Evolutionary conservation across 2,888 invertebrate genomes (phyloP), one percentile per base, ranked within the genome.

Genomic region (Melipona beecheii): DNA sequence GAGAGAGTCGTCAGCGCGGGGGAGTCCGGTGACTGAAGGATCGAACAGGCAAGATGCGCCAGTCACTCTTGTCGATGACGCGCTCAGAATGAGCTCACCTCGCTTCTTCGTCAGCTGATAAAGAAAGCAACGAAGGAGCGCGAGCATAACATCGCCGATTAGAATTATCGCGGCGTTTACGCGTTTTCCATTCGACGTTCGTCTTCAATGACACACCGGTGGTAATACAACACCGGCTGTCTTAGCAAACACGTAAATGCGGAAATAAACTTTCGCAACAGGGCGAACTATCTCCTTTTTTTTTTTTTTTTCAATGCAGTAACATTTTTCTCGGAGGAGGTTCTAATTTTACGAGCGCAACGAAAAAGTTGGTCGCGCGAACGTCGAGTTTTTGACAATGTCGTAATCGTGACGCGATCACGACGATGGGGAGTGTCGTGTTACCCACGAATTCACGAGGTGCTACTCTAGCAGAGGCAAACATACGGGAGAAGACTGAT

Each of bases 401-500:
- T 85, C 85, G 87, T 86, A 87, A 87, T 80, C 68, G 74, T 52
- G 80, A 75, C 19, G 77, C 80, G 81, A 87, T 73, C 72, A 74
- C 58, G 68, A 81, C 56, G 76, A 65, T 68, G 81, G 9, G 75
- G 83, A 80, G 86, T 89, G 84, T 90, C 89, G 82, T 83, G 31
- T 89, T 89, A 89, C 89, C 83, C 78, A 78, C 83, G 81, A 77
- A 86, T 88, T 88, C 88, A 78, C 81, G 83, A 78, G 82, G 73
- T 49, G 71, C 73, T 78, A 76, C 87, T 75, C 75, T 60, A 78
- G 64, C 71, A 36, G 81, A 27, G 78, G 70, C 90, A 84, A 82
- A 89, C 89, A 88, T 81, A 86, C 85, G 76, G 78, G 81, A 82
- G 84, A 84, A 86, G 86, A 85, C 83, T 75, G 86, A 87, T 88